Evolutionary conservation across 2,113 vertebrate species (phyloP), one percentile per base, ranked within the genome.

Genomic region (Aspiorhynchus laticeps): DNA sequence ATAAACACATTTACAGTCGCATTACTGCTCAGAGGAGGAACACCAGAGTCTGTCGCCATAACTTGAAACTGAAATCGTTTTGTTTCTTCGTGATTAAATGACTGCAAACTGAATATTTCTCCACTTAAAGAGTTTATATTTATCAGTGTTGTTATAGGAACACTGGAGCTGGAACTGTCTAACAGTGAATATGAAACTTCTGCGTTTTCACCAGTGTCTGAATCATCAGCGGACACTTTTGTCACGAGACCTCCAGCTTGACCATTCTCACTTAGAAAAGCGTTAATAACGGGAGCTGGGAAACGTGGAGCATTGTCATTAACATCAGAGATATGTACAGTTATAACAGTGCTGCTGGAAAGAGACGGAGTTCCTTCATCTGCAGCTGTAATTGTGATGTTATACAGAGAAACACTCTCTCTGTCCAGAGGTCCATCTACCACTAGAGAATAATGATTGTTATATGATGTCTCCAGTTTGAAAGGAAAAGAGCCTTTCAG

Each of bases 41-140:
- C 56, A 41, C 88, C 83, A 53, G 69, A 83, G 74, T 85, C 86
- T 38, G 73, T 84, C 1, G 83, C 83, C 48, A 61, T 26, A 24
- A 87, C 51, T n/a, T 84, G 24, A 80, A 89, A 87, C 73, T 83
- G 83, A 21, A 85, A 85, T 69, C 33, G 14, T 24, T 82, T 81
- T 0, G 46, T 78, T 85, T 91, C 88, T n/a, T 93, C 92, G 0
- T 78, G 90, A 10, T 93, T 91, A 78, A 92, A 92, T 1, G 90
- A 89, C 61, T 93, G 89, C 2, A 92, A 73, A 0, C 82, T 91
- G 76, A 90, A 15, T 67, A 92, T 90, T 5, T 93, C 92, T 71
- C 93, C 93, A 0, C 87, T 91, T 21, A 43, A 24, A 56, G 79
- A 53, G 53, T 94, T 94, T 80, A 96, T 90, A n/a, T 93, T 93